phyloP scores from a whole-genome alignment of 2,888 invertebrate genomes.

The Mesochorus sp. region DNA sequence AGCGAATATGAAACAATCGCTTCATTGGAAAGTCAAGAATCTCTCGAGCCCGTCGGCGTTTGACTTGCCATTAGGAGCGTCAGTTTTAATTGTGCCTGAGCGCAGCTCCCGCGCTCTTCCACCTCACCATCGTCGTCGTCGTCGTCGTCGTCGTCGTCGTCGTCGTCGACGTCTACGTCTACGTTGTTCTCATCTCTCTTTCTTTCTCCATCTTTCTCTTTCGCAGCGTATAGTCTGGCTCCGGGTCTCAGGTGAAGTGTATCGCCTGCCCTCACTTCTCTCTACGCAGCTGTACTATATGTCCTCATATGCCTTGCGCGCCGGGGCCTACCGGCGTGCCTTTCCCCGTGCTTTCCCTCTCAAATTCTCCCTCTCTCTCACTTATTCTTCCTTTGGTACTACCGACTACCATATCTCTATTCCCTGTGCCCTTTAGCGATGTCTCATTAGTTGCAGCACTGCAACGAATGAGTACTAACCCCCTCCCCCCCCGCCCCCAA shows the following conservation, averaged over 20 bases:
- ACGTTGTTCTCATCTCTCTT: constrained; percentile 66
- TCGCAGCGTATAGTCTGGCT: constrained; percentile 68
- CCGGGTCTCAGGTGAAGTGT: constrained; percentile 81
- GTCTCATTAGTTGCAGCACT: constrained; percentile 82
- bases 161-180: constrained; percentile 54
- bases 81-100: constrained; percentile 82
- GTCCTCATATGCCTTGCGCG: constrained; percentile 67
- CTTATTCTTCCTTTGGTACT: constrained; percentile 16
- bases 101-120: constrained; percentile 70
- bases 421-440: constrained; percentile 81
- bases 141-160: constrained; percentile 66
- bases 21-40: constrained; percentile 82
- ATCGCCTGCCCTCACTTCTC: constrained; percentile 78
- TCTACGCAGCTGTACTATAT: constrained; percentile 72
- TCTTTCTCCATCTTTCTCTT: too few species aligned
- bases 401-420: constrained; percentile 56
- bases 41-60: constrained; percentile 82
- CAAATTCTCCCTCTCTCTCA: constrained; percentile 2
- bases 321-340: constrained; percentile 65
- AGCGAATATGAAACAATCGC: constrained; percentile 81
- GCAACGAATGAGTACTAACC: constrained; percentile 79
- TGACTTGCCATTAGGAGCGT: constrained; percentile 83
- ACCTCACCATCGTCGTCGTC: constrained; percentile 68
- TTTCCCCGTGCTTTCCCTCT: constrained; percentile 48
- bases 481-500: constrained; percentile 64